Evolutionary conservation across 2,888 invertebrate genomes (phyloP).

Genomic region (Apamea crenata): DNA sequence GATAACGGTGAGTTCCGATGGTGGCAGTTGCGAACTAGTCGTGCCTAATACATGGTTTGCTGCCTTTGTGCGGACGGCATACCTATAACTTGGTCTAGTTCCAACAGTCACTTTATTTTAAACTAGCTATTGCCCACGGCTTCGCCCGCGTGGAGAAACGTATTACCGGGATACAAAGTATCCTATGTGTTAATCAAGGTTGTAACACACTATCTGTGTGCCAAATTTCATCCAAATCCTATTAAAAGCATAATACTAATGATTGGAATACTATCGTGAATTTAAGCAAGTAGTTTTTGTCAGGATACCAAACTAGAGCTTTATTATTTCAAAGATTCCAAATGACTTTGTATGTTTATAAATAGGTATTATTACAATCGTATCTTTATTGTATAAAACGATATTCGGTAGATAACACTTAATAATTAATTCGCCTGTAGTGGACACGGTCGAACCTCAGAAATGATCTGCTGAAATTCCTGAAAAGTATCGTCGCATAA

Average conservation of each 20-base stretch:
- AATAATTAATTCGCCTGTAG: background rate
- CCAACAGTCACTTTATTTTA: background rate
- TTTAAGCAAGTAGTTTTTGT: too few relatives aligned
- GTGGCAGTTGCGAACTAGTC: background rate
- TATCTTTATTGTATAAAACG: background rate
- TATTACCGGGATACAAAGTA: too few relatives aligned
- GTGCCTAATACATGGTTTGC: too few relatives aligned
- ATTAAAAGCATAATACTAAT: too few relatives aligned
- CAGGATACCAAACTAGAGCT: background rate
- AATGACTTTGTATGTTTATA: background rate
- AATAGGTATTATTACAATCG: background rate
- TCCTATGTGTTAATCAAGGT: too few relatives aligned
- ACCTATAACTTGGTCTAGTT: background rate
- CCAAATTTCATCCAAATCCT: too few relatives aligned
- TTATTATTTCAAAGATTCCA: background rate
- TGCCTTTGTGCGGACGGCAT: too few relatives aligned
- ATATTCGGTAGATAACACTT: background rate
- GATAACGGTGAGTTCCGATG: conserved; percentile 83
- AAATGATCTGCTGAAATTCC: background rate
- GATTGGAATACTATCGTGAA: too few relatives aligned
- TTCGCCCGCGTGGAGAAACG: too few relatives aligned
- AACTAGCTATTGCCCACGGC: too few relatives aligned
- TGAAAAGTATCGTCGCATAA: background rate
- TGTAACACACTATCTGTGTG: too few relatives aligned
- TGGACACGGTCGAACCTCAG: background rate